Percentiles rank a stretch among this genome's conserved stretches.
Conservation (phyloP, 1,140 invertebrate genomes). For the Plectrocnemia conspersa region DNA sequence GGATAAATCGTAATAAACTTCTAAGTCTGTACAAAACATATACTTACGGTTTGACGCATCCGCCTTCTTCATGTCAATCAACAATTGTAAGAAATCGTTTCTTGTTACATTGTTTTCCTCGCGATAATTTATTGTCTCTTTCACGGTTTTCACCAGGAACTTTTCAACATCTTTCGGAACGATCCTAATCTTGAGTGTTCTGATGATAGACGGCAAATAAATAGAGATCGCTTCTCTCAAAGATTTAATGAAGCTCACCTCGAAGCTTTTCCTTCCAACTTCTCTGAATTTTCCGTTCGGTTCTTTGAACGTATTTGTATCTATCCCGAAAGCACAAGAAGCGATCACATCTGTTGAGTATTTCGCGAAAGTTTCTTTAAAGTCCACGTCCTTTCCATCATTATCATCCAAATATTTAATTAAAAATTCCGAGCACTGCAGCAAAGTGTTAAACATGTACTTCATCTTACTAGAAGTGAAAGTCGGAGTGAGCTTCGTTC, state of each 20-base stretch:
- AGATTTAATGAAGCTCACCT: slow-evolving; percentile 34
- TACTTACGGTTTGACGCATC: slow-evolving; percentile 7
- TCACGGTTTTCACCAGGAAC: slow-evolving; percentile 38
- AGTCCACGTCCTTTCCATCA: slow-evolving; percentile 45
- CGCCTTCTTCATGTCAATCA: slow-evolving; percentile 38
- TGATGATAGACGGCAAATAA: slow-evolving; percentile 34
- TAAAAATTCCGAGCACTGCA: slow-evolving; percentile 47
- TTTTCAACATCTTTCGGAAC: slow-evolving; percentile 31
- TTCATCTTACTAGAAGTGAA: slow-evolving; percentile 63
- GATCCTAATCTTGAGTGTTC: slow-evolving; percentile 35
- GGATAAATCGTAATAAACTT: not conserved
- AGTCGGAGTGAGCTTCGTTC: slow-evolving; percentile 57
- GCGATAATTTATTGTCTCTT: slow-evolving; percentile 44
- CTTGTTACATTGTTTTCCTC: slow-evolving; percentile 43
- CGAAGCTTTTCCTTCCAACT: slow-evolving; percentile 43
- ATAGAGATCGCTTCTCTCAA: slow-evolving; percentile 32
- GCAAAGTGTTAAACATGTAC: slow-evolving; percentile 52
- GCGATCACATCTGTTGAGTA: slow-evolving; percentile 56
- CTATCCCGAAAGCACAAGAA: slow-evolving; percentile 55
- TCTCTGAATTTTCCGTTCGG: slow-evolving; percentile 50
- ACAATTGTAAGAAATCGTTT: slow-evolving; percentile 52
- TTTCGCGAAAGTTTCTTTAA: slow-evolving; percentile 47
- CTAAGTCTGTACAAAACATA: not conserved
- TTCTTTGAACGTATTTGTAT: slow-evolving; percentile 51
- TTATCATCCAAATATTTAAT: slow-evolving; percentile 40